Percentiles rank a stretch among this genome's conserved stretches.
Conservation (phyloP, 2,113 vertebrate species). For the Dissostichus mawsoni region DNA sequence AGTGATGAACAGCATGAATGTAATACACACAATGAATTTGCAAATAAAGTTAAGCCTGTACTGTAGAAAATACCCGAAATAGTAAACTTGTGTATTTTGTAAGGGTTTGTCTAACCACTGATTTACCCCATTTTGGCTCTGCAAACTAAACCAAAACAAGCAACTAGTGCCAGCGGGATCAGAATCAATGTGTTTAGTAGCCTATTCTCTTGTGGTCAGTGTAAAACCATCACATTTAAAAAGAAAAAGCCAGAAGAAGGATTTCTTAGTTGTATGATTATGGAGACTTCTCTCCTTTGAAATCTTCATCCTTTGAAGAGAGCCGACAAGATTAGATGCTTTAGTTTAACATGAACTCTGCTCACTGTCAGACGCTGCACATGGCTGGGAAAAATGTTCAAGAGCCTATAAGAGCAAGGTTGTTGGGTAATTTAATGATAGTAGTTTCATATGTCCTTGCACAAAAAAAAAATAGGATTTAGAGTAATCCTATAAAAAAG, state of each 20-base stretch:
- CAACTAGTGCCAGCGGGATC: neutral
- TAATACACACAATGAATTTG: neutral
- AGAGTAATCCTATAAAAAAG: constrained; percentile 50
- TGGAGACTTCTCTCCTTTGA: constrained; percentile 30
- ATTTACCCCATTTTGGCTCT: constrained; percentile 2
- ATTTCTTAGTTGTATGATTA: constrained; percentile 40
- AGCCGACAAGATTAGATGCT: constrained; percentile 23
- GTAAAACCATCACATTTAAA: neutral
- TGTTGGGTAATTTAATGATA: constrained; percentile 35
- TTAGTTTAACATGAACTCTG: constrained; percentile 38
- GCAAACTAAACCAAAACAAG: constrained; percentile 12
- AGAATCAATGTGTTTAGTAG: neutral
- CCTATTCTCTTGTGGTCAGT: neutral
- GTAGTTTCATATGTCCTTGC: constrained; percentile 43
- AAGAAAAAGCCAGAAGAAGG: neutral
- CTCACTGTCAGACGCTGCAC: constrained; percentile 31
- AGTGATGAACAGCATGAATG: neutral
- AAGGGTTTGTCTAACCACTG: constrained; percentile 10
- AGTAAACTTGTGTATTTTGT: neutral
- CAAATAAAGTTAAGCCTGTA: neutral
- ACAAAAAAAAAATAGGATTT: constrained; percentile 53
- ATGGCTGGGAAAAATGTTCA: constrained; percentile 20
- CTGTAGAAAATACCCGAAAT: neutral
- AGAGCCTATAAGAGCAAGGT: constrained; percentile 6
- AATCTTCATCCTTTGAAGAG: constrained; percentile 17